Conservation (phyloP, 2,797 vertebrate species). For the Neosalanx taihuensis region DNA sequence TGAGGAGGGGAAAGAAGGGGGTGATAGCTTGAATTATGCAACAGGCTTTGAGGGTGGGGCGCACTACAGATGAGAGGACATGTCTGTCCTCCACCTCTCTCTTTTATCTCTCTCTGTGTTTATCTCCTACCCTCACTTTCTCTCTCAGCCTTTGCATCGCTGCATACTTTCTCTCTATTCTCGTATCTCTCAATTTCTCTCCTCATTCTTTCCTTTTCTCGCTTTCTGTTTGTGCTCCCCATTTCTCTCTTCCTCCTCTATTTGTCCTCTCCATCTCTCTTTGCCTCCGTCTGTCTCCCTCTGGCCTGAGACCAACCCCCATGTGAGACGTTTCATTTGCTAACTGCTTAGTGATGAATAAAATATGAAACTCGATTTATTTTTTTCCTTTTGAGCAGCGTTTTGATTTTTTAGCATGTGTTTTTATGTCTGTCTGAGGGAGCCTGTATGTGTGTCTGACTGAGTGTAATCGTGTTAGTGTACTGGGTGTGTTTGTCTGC, state of each 20-base stretch:
- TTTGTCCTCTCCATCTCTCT: slow-evolving; percentile 7
- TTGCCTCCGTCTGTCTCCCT: slow-evolving; percentile 17
- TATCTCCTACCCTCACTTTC: slow-evolving; percentile 13
- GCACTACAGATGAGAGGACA: slow-evolving; percentile 6
- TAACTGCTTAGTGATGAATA: slow-evolving; percentile 2
- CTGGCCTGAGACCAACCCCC: slow-evolving; percentile 17
- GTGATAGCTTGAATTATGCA: slow-evolving; percentile 59
- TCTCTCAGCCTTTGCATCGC: slow-evolving; percentile 25
- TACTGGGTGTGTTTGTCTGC: too few relatives aligned
- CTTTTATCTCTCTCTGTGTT: slow-evolving; percentile 7
- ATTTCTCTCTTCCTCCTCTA: slow-evolving; percentile 22
- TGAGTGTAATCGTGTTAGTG: neutral
- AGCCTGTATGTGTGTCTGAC: neutral
- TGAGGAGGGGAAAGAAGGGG: slow-evolving; percentile 24
- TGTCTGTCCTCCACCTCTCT: neutral
- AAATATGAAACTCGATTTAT: slow-evolving; percentile 1
- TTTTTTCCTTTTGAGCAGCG: neutral
- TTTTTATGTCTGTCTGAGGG: neutral
- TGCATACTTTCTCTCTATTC: slow-evolving; percentile 2
- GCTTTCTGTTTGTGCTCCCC: neutral
- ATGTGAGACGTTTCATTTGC: slow-evolving; percentile 13
- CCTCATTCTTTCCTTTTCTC: slow-evolving; percentile 25
- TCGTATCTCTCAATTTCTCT: slow-evolving; percentile 24
- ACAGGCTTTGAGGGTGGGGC: slow-evolving; percentile 34
- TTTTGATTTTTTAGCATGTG: neutral